Evolutionary conservation across 2,888 invertebrate species (phyloP), one percentile per base, ranked within the genome.

Genomic region (Tetragonisca angustula): DNA sequence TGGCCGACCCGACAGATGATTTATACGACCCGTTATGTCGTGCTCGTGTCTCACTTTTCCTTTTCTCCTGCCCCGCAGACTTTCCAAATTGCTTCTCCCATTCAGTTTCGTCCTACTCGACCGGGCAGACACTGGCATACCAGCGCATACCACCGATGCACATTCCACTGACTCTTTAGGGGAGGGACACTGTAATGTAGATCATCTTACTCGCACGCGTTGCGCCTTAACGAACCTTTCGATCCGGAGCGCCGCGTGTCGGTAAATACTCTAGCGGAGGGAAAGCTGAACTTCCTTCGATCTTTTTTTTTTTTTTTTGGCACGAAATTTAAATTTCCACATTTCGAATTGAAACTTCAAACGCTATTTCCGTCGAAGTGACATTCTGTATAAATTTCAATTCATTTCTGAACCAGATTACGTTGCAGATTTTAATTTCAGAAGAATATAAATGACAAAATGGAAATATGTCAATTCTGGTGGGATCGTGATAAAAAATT

Each of bases 11-110:
- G 88, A 85, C 90, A 86, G 87, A 91, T 93, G 92, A 93, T 93
- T 93, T 93, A 92, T 92, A 90, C 90, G 91, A 90, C 89, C 93
- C 92, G 92, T 93, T 93, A 92, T 92, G 90, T 89, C 91, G 89
- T 89, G 80, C 86, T 85, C 89, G 78, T 76, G 78, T 83, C 86
- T 88, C 90, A 91, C 90, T 91, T 91, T 91, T 91, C 91, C 91
- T 90, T 90, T 88, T 90, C 90, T 84, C 86, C 83, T 78, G 79
- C 68, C 72, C 86, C 80, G 79, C 87, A 84, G 88, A 86, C 89
- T 89, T 90, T 86, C 87, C 87, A 90, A 91, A 91, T 90, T 87
- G 85, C 85, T 81, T 79, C 87, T 85, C 79, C 83, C 89, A 90
- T 89, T 89, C 90, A 90, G 83, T 81, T 87, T 87, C 87, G 89